phyloP scores from a whole-genome alignment of 2,113 vertebrate species.

The Lagopus leucura region DNA sequence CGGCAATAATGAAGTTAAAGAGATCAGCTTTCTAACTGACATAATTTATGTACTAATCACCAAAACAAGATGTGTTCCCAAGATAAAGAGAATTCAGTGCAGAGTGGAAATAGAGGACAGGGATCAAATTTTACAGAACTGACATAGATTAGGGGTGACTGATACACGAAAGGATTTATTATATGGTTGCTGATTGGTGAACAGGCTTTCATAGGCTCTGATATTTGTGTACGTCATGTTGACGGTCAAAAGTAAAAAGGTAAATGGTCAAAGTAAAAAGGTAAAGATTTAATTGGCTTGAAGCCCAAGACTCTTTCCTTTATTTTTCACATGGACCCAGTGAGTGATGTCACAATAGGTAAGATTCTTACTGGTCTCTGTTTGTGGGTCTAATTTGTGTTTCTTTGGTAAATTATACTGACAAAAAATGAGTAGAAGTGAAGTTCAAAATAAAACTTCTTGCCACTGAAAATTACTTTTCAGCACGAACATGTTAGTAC shows the following conservation, averaged over 20 bases:
- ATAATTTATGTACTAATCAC: not conserved
- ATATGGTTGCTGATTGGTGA: not conserved
- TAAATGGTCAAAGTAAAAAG: not conserved
- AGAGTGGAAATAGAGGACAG: not conserved
- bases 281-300: not conserved
- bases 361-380: not conserved
- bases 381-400: not conserved
- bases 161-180: constrained; percentile 9
- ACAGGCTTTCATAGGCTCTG: not conserved
- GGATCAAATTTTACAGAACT: not conserved
- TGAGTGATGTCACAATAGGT: not conserved
- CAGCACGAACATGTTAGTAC: not conserved
- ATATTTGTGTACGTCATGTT: not conserved
- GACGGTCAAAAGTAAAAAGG: not conserved
- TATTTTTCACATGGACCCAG: not conserved
- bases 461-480: not conserved
- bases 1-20: constrained; percentile 5
- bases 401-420: not conserved
- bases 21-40: constrained; percentile 18
- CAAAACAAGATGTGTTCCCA: not conserved
- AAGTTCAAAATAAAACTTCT: not conserved
- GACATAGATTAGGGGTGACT: not conserved
- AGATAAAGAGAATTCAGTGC: not conserved
- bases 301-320: not conserved
- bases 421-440: not conserved